Evolutionary conservation across 1,140 invertebrate species (phyloP), one percentile per base, ranked within the genome.

Genomic region (Apis cerana): DNA sequence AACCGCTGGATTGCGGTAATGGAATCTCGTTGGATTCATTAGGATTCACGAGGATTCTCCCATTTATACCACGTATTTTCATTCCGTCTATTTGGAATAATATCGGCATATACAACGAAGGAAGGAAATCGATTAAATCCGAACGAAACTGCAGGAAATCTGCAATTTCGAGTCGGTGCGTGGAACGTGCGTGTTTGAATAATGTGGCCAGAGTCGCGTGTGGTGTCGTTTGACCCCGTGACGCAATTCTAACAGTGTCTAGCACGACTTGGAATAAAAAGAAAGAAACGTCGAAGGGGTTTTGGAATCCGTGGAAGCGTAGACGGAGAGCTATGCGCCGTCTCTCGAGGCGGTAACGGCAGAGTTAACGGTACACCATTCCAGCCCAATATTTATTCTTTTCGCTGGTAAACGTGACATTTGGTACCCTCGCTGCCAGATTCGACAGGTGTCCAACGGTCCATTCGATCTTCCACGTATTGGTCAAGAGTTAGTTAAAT

Each of bases 311-410:
- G 50, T 86, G 78, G 68, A 81, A 78, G 61, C 67, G 80, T 87
- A 87, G 74, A 89, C 74, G 54, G 76, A 77, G 79, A 77, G 79
- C 82, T 88, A 84, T 84, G 87, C 79, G 85, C 89, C 69, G 67
- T 91, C 88, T 90, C 92, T 93, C 88, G 88, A 93, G 92, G 92
- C 93, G 91, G 91, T 94, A 94, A 94, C 93, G 93, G 93, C 92
- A 94, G 92, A 92, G 83, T 84, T 94, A 94, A 94, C 93, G 93
- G 93, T 91, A 93, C 88, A 75, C 89, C 90, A 91, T 92, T 92
- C 89, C 89, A 91, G 89, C 90, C 92, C 90, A 93, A 93, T 94
- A 92, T 93, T 94, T 91, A 92, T 93, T 92, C 92, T 93, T 93
- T 92, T 91, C 91, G 85, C 87, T 85, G 69, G 64, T 19, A 62